phyloP scores from a whole-genome alignment of 2,113 vertebrate genomes.

The Genyomyrus donnyi region DNA sequence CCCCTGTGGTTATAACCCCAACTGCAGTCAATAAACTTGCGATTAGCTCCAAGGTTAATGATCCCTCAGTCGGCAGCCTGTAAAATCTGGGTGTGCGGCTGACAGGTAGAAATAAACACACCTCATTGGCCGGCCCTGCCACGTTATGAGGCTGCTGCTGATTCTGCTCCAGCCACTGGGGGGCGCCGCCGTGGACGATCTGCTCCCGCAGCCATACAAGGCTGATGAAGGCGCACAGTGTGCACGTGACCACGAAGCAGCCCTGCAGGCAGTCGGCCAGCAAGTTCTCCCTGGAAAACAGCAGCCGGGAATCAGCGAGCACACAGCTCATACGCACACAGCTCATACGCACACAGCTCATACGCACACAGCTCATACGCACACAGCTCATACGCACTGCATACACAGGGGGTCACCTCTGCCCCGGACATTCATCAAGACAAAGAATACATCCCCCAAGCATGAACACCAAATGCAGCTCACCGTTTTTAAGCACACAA shows the following conservation, averaged over 20 bases:
- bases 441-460: background rate
- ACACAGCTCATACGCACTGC: background rate
- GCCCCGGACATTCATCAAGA: background rate
- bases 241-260: constrained; percentile 94
- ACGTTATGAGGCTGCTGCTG: constrained; percentile 70
- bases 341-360: too few species aligned
- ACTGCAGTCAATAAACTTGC: background rate
- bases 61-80: background rate
- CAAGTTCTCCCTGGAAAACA: constrained; percentile 77
- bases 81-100: background rate
- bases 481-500: background rate
- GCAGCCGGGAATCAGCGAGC: background rate
- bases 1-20: background rate
- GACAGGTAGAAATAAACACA: constrained; percentile 32
- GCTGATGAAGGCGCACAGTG: constrained; percentile 94
- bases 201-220: constrained; percentile 95
- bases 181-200: constrained; percentile 89
- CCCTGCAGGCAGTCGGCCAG: constrained; percentile 93
- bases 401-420: background rate
- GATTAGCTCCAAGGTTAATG: background rate
- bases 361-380: too few species aligned
- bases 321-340: background rate
- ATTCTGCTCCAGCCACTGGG: constrained; percentile 89
- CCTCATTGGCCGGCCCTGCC: constrained; percentile 77
- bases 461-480: background rate